Percentiles rank a stretch among this genome's conserved stretches.
Conservation (phyloP, 2,888 invertebrate genomes). For the Drosophila macrospina region DNA sequence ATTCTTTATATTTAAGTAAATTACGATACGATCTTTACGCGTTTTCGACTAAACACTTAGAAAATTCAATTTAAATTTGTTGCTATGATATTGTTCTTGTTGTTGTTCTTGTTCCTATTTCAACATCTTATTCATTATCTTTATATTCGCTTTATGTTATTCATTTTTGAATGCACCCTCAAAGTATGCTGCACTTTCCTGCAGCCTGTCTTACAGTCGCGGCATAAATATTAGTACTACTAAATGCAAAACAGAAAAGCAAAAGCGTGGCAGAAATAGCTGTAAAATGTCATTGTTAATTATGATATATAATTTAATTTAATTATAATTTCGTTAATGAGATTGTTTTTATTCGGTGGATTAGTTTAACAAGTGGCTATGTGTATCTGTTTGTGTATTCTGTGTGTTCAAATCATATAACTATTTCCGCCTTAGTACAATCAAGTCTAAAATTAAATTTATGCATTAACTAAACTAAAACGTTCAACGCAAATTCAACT, state of each 20-base stretch:
- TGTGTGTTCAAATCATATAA: conserved; percentile 44
- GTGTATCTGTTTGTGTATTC: conserved; percentile 37
- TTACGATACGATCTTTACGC: conserved; percentile 49
- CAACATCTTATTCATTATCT: conserved; percentile 10
- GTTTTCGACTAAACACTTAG: conserved; percentile 75
- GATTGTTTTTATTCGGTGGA: conserved; percentile 81
- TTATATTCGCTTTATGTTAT: neutral
- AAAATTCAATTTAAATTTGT: conserved; percentile 73
- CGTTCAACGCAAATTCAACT: conserved; percentile 75
- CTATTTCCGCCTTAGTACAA: conserved; percentile 65
- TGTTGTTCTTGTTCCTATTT: conserved; percentile 14
- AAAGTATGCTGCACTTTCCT: conserved; percentile 55
- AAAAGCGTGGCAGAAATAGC: conserved; percentile 68
- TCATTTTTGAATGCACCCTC: conserved; percentile 36
- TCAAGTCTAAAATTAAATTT: conserved; percentile 63
- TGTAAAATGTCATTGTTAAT: conserved; percentile 34
- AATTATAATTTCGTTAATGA: conserved; percentile 74
- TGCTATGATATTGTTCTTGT: conserved; percentile 52
- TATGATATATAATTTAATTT: conserved; percentile 51
- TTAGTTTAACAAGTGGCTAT: conserved; percentile 80
- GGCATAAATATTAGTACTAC: conserved; percentile 61
- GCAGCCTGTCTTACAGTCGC: conserved; percentile 65
- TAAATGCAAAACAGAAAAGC: conserved; percentile 47
- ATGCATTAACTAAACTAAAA: conserved; percentile 73
- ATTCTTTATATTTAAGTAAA: conserved; percentile 46